Evolutionary conservation across 2,113 vertebrate genomes (phyloP), one percentile per base, ranked within the genome.

Genomic region (Oryzias javanicus): DNA sequence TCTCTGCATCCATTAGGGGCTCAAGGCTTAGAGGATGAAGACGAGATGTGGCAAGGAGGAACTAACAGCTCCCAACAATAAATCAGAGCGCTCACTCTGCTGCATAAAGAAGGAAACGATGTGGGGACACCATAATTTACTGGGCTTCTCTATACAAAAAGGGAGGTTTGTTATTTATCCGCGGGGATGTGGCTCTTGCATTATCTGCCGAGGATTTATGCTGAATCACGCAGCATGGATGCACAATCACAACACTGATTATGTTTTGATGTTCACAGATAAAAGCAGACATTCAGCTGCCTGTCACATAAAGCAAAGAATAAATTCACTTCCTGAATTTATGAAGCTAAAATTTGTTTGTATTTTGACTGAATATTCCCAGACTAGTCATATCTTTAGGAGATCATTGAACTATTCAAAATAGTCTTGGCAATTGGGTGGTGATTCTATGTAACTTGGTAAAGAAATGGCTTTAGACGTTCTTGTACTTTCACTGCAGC

Each of bases 1-100:
- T 67, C 35, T 54, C 25, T 61, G 48, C 54, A 61, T 84, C 88
- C 81, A 87, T 90, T 89, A 90, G 73, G 79, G 57, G 42, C 53
- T 48, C 19, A 17, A 27, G 22, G 55, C 66, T 70, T 63, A 29
- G 55, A 74, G 68, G 45, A 15, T 24, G n/a, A 59, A 42, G 62
- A 10, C 35, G 45, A n/a, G 47, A 54, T 45, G n/a, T 48, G 61
- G 46, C 42, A 46, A 70, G 51, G 64, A 70, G 74, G 60, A 50
- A 46, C 72, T 65, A 79, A 89, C 63, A 71, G 71, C 58, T 55
- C 59, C 42, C 6, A 15, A 49, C 70, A 79, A 80, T 82, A 79
- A 87, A 87, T 85, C 74, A 81, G 50, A 67, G 73, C 49, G 60
- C 52, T 42, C 73, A 58, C 54, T 70, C 67, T 4, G 40, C 53